Base-by-base conservation (phyloP, 2,888 invertebrate species). In the Mesoligia furuncula region DNA sequence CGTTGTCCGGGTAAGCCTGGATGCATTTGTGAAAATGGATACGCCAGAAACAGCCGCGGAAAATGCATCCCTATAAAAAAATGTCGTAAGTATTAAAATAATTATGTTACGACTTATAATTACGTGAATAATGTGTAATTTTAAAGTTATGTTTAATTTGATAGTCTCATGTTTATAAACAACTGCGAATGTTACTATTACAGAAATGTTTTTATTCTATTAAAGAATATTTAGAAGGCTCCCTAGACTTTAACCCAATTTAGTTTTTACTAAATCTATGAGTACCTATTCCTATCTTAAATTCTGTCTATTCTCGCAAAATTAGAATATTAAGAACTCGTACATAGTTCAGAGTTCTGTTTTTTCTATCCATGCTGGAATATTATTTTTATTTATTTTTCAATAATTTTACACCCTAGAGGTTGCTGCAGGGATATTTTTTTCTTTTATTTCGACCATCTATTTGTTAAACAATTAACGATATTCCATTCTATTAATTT, bases 71-170 rank as follows among this genome's bases (percentile, higher is more conserved):
- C 85, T 24, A 67, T 75, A n/a, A 75, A 75, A 1, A 1, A 87
- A n/a, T 91, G 91, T 64, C 85, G 89, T 90, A 79, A 90, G 90
- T 90, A 72, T 11, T 62, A 24, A 45, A 59, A 48, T 0, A 0
- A 48, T n/a, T 36, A 20, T 70, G 20, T n/a, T 68, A 45, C 20
- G 11, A 27, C n/a, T n/a, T 13, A 13, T 39, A 27, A 11, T 15
- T 48, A 20, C 15, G 7, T 45, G 4, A 27, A 66, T 9, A 6
- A 17, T 61, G 61, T 61, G 20, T 61, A 61, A 27, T 59, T 59
- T 48, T 31, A 8, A 20, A 8, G 15, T 8, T 27, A 48, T 27
- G 8, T 42, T 5, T 0, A 39, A 39, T 59, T 59, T 27, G 15
- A 59, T 27, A 59, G 17, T 6, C 27, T 27, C 27, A 27, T 27